Evolutionary conservation across 37 sponge, comb jelly and placozoan species (phyloP).

Genomic region (Halichondria panicea): DNA sequence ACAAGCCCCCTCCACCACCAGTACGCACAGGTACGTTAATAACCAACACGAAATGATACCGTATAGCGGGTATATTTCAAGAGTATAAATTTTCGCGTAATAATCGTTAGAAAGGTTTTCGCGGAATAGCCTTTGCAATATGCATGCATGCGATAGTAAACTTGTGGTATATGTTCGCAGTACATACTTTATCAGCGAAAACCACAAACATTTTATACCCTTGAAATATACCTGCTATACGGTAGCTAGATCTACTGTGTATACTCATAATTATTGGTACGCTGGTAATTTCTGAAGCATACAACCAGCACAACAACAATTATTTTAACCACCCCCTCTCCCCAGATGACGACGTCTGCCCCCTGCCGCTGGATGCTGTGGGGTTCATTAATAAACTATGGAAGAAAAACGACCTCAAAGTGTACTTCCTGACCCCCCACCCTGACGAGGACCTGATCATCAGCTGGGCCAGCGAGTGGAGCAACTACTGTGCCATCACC

Average conservation of each 20-base stretch:
- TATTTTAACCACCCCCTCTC: not conserved
- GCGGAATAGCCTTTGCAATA: not conserved
- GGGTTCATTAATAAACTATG: slow-evolving; percentile 40
- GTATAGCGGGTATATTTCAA: too few relatives aligned
- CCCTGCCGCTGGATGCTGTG: slow-evolving; percentile 56
- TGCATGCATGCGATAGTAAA: too few relatives aligned
- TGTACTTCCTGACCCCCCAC: slow-evolving; percentile 49
- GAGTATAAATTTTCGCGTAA: too few relatives aligned
- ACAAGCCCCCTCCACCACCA: slow-evolving; percentile 26
- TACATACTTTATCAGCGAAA: too few relatives aligned
- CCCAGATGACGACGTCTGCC: slow-evolving; percentile 29
- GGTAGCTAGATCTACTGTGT: too few relatives aligned
- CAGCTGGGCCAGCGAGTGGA: slow-evolving; percentile 58
- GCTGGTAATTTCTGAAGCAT: too few relatives aligned
- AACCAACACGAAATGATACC: too few relatives aligned
- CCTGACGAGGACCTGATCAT: slow-evolving; percentile 31
- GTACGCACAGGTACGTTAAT: slow-evolving; percentile 4
- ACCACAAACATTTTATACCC: too few relatives aligned
- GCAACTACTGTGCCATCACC: slow-evolving; percentile 54
- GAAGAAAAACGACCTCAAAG: slow-evolving; percentile 50
- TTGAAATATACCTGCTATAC: too few relatives aligned
- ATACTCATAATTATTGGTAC: too few relatives aligned
- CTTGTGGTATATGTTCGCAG: too few relatives aligned
- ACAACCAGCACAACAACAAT: not conserved
- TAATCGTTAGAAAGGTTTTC: not conserved